Evolutionary conservation across 2,797 vertebrate species (phyloP).

Genomic region (Babyrousa celebensis): DNA sequence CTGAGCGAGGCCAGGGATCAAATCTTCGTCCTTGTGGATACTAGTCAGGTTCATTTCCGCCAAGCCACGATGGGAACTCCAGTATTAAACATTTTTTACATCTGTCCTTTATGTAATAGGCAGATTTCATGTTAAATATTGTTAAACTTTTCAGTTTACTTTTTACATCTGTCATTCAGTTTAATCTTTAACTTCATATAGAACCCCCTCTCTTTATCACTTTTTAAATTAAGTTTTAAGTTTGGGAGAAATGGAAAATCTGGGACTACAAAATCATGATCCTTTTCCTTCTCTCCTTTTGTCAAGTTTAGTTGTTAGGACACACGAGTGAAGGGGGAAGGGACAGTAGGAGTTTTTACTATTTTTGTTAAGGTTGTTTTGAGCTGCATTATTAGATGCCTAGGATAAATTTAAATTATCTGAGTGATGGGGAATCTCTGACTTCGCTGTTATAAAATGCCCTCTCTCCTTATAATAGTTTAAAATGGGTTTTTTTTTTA

Average conservation of each 20-base stretch:
- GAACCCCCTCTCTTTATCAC: constrained; percentile 26
- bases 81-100: constrained; percentile 54
- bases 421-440: constrained; percentile 35
- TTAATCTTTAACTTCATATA: constrained; percentile 71
- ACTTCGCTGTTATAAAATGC: constrained; percentile 59
- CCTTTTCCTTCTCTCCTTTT: constrained; percentile 50
- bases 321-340: background rate
- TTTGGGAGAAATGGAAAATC: constrained; percentile 53
- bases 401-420: constrained; percentile 44
- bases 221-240: constrained; percentile 58
- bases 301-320: constrained; percentile 55
- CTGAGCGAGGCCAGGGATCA: too few species aligned
- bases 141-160: constrained; percentile 53
- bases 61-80: too few species aligned
- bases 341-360: constrained; percentile 21
- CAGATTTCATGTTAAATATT: constrained; percentile 70
- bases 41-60: too few species aligned
- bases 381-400: constrained; percentile 22
- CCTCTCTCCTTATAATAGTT: background rate
- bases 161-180: constrained; percentile 60
- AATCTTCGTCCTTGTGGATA: too few species aligned
- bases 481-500: too few species aligned
- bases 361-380: constrained; percentile 65
- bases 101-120: constrained; percentile 55
- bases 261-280: constrained; percentile 19